These are phyloP conservation scores for Porites divaricata DNA, from an alignment of 92 coral and sea anemone genomes.

Conservation along the genomic window DNA sequence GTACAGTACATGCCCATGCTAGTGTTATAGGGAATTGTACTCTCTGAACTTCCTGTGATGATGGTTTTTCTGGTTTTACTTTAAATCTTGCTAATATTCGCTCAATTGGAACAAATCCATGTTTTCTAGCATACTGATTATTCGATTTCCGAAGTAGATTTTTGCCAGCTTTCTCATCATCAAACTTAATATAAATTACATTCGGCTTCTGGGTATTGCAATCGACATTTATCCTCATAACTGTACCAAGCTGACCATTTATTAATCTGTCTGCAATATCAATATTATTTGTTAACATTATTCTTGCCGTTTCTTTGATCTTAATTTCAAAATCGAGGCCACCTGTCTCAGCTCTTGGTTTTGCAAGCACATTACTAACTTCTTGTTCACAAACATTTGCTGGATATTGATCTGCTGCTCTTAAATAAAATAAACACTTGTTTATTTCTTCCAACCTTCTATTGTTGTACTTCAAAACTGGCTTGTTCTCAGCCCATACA, in stretches of 20 bases:
- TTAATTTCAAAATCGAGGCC: constrained; percentile 67
- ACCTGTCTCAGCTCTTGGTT: constrained; percentile 71
- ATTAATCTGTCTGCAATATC: constrained; percentile 70
- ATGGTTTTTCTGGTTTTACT: constrained; percentile 59
- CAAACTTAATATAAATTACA: constrained; percentile 62
- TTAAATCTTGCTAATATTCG: constrained; percentile 69
- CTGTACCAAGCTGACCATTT: constrained; percentile 78
- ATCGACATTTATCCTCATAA: constrained; percentile 47
- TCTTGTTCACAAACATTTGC: constrained; percentile 56
- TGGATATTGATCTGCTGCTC: constrained; percentile 69
- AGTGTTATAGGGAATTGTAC: constrained; percentile 68
- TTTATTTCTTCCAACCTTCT: constrained; percentile 32
- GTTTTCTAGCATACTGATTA: constrained; percentile 52
- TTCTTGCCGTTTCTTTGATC: constrained; percentile 64
- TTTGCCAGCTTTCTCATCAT: constrained; percentile 59
- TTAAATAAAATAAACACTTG: constrained; percentile 49
- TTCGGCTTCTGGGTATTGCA: constrained; percentile 45
- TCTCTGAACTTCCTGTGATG: constrained; percentile 72
- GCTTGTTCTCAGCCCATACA: constrained; percentile 69
- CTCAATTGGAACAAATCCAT: constrained; percentile 53
- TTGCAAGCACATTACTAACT: constrained; percentile 63
- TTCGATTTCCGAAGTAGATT: constrained; percentile 26
- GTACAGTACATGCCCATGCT: constrained; percentile 76
- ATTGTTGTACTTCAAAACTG: constrained; percentile 48
- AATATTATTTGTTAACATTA: constrained; percentile 66